A percentile compares a stretch with the other conserved stretches of the same genome.
Evolutionary conservation across 2,797 vertebrate genomes (phyloP).

Genomic region (Mormyrops boulengeri): DNA sequence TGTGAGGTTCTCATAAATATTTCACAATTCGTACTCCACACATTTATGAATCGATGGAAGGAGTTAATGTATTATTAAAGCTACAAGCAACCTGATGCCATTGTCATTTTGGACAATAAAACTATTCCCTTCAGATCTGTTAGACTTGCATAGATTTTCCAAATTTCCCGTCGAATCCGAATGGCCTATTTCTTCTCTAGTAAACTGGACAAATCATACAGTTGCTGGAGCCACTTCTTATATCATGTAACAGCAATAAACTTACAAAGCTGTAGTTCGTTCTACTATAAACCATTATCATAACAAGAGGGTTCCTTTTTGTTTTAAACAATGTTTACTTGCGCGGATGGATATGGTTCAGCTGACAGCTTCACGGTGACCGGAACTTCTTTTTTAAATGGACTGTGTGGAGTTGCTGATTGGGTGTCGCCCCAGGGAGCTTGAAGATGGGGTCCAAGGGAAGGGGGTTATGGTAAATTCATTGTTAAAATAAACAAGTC

Average conservation of each 20-base stretch:
- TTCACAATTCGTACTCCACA: not conserved
- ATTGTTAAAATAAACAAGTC: constrained; percentile 25
- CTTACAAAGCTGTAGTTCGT: not conserved
- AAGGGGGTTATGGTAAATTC: not conserved
- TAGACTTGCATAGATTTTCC: not conserved
- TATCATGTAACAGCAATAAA: not conserved
- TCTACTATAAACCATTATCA: not conserved
- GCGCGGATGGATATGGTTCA: constrained; percentile 62
- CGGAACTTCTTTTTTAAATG: constrained; percentile 95
- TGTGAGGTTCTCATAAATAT: not conserved
- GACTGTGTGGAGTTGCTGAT: constrained; percentile 63
- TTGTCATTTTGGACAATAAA: constrained; percentile 1
- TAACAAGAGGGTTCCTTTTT: constrained; percentile 23
- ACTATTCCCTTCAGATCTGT: not conserved
- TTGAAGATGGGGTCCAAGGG: not conserved
- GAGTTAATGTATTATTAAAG: not conserved
- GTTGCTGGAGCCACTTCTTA: not conserved
- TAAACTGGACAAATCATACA: not conserved
- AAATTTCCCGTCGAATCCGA: not conserved
- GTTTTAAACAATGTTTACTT: constrained; percentile 65
- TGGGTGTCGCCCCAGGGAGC: constrained; percentile 43
- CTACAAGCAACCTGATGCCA: not conserved
- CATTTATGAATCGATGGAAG: not conserved
- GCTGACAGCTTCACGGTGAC: constrained; percentile 65
- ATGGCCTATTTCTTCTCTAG: not conserved